Conservation (phyloP, 1,140 invertebrate genomes). For the Aphaenogaster rudis region DNA sequence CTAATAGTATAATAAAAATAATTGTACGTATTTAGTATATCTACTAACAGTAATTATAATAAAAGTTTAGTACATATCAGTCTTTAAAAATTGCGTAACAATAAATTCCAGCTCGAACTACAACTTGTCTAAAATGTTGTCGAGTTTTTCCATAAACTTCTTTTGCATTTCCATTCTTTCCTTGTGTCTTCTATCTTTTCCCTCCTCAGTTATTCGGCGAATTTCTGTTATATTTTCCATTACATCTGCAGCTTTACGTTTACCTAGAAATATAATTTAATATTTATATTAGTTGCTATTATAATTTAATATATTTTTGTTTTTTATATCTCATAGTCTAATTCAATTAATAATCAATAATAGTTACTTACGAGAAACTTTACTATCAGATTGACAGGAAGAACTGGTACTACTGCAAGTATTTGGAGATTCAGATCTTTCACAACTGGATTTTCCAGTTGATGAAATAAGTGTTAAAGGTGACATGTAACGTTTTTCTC, state of each 20-base stretch:
- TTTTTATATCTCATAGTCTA: background rate
- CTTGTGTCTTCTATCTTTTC: background rate
- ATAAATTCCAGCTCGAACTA: too few relatives aligned
- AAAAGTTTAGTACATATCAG: too few relatives aligned
- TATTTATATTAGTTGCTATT: background rate
- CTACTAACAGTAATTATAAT: too few relatives aligned
- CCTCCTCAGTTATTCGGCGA: background rate
- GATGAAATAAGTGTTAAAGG: background rate
- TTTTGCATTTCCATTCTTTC: background rate
- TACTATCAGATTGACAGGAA: too few relatives aligned
- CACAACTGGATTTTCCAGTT: background rate
- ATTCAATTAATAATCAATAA: background rate
- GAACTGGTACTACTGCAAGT: background rate
- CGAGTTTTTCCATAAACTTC: background rate
- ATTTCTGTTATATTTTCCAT: background rate
- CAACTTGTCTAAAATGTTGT: too few relatives aligned
- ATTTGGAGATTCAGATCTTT: background rate
- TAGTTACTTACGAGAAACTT: background rate
- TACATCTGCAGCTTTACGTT: background rate
- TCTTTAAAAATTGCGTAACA: too few relatives aligned
- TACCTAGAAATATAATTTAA: constrained; percentile 12
- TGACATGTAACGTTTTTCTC: background rate
- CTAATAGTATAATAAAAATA: too few relatives aligned
- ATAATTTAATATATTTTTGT: background rate
- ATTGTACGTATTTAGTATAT: too few relatives aligned